These are phyloP conservation scores for Gobius niger DNA, from an alignment of 2,113 vertebrate species.

Conservation along the genomic window DNA sequence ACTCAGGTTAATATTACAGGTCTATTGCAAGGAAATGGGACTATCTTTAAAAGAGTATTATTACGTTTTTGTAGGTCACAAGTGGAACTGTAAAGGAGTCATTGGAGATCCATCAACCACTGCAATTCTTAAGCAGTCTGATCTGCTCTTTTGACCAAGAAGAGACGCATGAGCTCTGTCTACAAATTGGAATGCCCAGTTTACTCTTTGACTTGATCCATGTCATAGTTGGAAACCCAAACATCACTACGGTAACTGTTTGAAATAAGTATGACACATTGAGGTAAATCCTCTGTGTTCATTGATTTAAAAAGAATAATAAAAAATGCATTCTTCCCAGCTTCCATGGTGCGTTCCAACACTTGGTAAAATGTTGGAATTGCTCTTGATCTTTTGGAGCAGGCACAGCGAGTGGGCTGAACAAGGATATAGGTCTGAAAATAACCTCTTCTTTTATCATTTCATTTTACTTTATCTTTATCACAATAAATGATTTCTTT, in stretches of 20 bases:
- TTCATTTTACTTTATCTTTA: neutral
- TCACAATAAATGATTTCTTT: slow-evolving; percentile 21
- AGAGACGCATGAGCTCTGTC: slow-evolving; percentile 64
- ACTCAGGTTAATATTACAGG: slow-evolving; percentile 76
- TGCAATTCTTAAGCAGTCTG: slow-evolving; percentile 81
- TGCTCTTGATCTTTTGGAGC: slow-evolving; percentile 67
- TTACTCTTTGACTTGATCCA: slow-evolving; percentile 77
- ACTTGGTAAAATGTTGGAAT: slow-evolving; percentile 62
- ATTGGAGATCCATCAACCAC: slow-evolving; percentile 69
- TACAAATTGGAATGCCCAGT: slow-evolving; percentile 77
- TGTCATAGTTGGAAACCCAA: slow-evolving; percentile 69
- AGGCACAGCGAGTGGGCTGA: slow-evolving; percentile 58
- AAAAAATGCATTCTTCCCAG: slow-evolving; percentile 25
- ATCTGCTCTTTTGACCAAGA: slow-evolving; percentile 68
- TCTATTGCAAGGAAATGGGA: neutral
- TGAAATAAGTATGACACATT: neutral
- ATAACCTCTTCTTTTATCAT: neutral
- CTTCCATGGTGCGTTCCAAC: slow-evolving; percentile 48
- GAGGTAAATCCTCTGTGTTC: neutral
- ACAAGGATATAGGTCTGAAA: slow-evolving; percentile 60
- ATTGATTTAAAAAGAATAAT: neutral
- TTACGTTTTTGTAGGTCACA: slow-evolving; percentile 73
- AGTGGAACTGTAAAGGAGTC: slow-evolving; percentile 74
- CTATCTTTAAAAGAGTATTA: neutral
- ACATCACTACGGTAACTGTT: slow-evolving; percentile 76